phyloP scores from a whole-genome alignment of 2,888 invertebrate species.

The Spilarctia lutea region DNA sequence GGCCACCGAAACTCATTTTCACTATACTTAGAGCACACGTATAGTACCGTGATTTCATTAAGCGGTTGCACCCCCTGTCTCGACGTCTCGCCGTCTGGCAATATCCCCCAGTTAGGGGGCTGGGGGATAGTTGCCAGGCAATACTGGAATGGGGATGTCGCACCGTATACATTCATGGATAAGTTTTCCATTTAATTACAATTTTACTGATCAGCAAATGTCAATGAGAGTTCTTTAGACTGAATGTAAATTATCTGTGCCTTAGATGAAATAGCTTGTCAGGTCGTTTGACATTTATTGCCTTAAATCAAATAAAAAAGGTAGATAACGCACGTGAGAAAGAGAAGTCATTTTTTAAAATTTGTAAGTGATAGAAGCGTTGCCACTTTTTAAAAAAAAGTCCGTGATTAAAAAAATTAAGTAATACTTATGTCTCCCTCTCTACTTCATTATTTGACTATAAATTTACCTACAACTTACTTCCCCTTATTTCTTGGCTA shows the following conservation, averaged over 20 bases:
- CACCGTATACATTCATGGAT: slow-evolving; percentile 30
- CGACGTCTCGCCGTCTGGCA: slow-evolving; percentile 62
- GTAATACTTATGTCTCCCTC: too few relatives aligned
- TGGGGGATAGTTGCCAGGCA: slow-evolving; percentile 48
- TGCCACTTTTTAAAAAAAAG: too few relatives aligned
- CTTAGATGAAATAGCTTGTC: background rate
- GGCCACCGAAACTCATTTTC: slow-evolving; percentile 46
- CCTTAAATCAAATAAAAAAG: too few relatives aligned
- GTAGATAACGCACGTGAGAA: too few relatives aligned
- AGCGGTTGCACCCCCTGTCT: slow-evolving; percentile 53
- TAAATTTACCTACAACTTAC: too few relatives aligned
- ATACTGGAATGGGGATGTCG: slow-evolving; percentile 29
- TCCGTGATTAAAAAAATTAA: too few relatives aligned
- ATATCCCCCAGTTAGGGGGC: slow-evolving; percentile 32
- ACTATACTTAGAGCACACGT: slow-evolving; percentile 42
- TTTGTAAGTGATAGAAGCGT: too few relatives aligned
- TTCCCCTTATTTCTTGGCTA: too few relatives aligned
- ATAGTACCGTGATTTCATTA: slow-evolving; percentile 59
- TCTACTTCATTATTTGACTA: too few relatives aligned
- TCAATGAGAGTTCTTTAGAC: background rate
- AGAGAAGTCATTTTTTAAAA: too few relatives aligned
- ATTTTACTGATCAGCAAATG: background rate
- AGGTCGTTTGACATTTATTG: background rate
- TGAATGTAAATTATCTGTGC: background rate
- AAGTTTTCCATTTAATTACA: slow-evolving; percentile 32